Base-by-base conservation (phyloP, 2,888 invertebrate species). In the Melikaiella ostensackeni region DNA sequence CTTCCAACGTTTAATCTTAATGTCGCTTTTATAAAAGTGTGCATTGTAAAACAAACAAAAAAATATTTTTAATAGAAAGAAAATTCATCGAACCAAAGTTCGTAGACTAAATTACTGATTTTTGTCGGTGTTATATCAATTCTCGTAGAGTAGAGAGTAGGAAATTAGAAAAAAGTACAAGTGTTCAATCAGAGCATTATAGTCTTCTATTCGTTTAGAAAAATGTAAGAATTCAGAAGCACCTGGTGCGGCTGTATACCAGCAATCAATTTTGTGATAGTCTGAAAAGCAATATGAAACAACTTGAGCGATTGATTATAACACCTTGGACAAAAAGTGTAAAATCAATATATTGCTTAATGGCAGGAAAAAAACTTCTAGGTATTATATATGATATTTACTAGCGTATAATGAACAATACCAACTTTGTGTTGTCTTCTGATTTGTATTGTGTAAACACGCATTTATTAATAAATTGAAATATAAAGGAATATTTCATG, bases 241-340 rank as follows among this genome's bases (percentile, higher is more conserved):
- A 85, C 86, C 86, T 86, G 81, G 85, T 88, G 87, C 81, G 77
- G 78, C 79, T 61, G 42, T 79, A 80, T 84, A 88, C 86, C 88
- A 88, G 88, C 88, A 89, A 90, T 90, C 88, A 89, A 90, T 84
- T 87, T 89, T 90, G 88, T 90, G 90, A 90, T 90, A 90, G 89
- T 84, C 84, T 82, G 83, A 84, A 85, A 85, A 87, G 83, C 80
- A 85, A 87, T 88, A 80, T 83, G 84, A 80, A 82, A 82, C 83
- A 85, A 80, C 83, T 82, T 79, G 83, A 84, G 84, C 82, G 81
- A 88, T 84, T 88, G 75, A 85, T 83, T 82, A 81, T 82, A 78
- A 84, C 80, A 82, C 79, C 82, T 82, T 62, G 81, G 82, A 84
- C 81, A 77, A 83, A 81, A 82, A 83, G 59, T 82, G 82, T 82